Base-by-base conservation (phyloP, 2,888 invertebrate species). In the Spialia ferax region DNA sequence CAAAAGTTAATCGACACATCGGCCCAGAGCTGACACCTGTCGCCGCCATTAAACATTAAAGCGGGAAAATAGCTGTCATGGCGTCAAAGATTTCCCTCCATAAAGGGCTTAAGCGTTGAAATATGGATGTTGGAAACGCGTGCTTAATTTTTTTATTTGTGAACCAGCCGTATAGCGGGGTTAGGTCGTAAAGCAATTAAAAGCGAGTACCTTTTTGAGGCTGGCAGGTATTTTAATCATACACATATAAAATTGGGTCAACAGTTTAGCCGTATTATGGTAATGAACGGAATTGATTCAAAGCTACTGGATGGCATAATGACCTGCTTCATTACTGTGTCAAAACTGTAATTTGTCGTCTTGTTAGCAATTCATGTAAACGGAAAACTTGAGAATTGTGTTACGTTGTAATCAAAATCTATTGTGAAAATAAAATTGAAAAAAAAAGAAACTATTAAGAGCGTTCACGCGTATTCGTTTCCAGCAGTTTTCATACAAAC, bases 31-130 rank as follows among this genome's bases (percentile, higher is more conserved):
- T 50, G 42, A 64, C 91, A 91, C 89, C 90, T 90, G 89, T 91
- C 91, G 88, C 78, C 78, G 83, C 78, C 83, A 88, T 90, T 87
- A 87, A 86, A 85, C 82, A 87, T 87, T 83, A 75, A 87, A 84
- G 86, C 84, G 86, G 84, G 86, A 87, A 86, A 85, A 84, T 84
- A 83, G 79, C 82, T 85, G 88, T 89, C 87, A 91, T 88, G 87
- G 89, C 88, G 83, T 75, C 83, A 74, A 79, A 78, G 79, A 81
- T 81, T 81, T 82, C 81, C 80, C 79, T 75, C 85, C 83, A 81
- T 83, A 83, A 86, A 87, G 80, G 79, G 82, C 80, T 83, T 82
- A 80, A 74, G 75, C 77, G 70, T 73, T 82, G 79, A 82, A 85
- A 82, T 79, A 83, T 85, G 82, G 82, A 85, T 82, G 84, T 66